Evolutionary conservation across 2,888 invertebrate genomes (phyloP).

Genomic region (Kryphioiulus occultus): DNA sequence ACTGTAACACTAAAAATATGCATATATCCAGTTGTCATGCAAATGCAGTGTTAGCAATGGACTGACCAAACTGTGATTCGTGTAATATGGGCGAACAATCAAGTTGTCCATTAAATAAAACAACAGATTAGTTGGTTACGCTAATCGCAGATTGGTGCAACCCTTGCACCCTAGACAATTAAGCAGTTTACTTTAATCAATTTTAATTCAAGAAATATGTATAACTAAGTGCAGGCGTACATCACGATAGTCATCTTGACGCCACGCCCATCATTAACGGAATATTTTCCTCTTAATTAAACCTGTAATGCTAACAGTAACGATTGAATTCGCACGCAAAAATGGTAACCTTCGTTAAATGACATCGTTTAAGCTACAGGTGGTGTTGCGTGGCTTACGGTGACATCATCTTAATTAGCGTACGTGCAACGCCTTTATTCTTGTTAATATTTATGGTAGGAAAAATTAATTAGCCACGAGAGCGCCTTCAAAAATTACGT

Average conservation of each 20-base stretch:
- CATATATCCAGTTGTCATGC: too few species aligned
- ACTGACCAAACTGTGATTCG: too few species aligned
- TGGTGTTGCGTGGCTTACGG: not conserved
- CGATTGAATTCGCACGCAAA: not conserved
- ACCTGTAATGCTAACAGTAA: not conserved
- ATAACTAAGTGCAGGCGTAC: not conserved
- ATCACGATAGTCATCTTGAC: not conserved
- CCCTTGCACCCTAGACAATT: not conserved
- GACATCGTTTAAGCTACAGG: not conserved
- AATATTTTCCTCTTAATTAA: not conserved
- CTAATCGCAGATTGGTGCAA: not conserved
- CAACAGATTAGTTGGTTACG: too few species aligned
- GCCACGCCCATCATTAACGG: not conserved
- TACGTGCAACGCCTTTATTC: slow-evolving; percentile 7
- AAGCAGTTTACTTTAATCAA: not conserved
- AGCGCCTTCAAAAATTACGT: not conserved
- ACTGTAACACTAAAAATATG: too few species aligned
- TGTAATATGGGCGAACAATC: too few species aligned
- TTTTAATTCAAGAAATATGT: not conserved
- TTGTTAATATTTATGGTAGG: not conserved
- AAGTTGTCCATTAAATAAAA: too few species aligned
- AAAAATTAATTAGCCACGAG: not conserved
- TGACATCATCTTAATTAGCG: slow-evolving; percentile 1
- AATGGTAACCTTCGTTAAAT: not conserved
- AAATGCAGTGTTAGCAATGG: too few species aligned